A percentile compares a stretch with the other conserved stretches of the same genome.
Conservation (phyloP, 2,113 vertebrate genomes). For the Azemiops feae region DNA sequence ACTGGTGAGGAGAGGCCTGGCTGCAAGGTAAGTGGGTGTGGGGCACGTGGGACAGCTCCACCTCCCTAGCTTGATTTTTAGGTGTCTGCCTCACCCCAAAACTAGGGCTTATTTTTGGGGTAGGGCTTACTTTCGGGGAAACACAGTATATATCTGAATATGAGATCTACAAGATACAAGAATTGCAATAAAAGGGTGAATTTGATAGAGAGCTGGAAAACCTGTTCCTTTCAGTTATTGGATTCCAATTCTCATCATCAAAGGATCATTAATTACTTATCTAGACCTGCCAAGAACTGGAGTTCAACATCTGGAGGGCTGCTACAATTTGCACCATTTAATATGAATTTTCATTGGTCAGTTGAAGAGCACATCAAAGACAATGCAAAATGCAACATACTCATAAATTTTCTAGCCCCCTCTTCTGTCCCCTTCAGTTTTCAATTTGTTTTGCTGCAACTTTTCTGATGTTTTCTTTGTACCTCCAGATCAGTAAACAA, state of each 20-base stretch:
- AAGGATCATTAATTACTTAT: neutral
- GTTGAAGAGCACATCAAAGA: neutral
- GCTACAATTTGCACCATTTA: neutral
- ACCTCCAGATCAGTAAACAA: neutral
- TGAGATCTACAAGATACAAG: neutral
- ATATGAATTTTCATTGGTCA: neutral
- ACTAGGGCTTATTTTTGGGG: too few species aligned
- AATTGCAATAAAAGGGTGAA: neutral
- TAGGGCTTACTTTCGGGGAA: too few species aligned
- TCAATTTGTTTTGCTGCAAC: slow-evolving; percentile 24
- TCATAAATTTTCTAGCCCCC: slow-evolving; percentile 15
- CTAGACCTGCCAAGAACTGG: neutral
- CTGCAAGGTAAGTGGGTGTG: too few species aligned
- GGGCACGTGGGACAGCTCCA: too few species aligned
- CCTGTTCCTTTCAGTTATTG: neutral
- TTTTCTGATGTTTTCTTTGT: slow-evolving; percentile 29
- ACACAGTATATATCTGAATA: neutral
- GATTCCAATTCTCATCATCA: too few species aligned
- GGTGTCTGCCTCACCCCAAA: too few species aligned
- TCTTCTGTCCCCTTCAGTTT: neutral
- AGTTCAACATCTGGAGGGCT: neutral
- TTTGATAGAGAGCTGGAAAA: neutral
- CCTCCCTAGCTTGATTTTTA: too few species aligned
- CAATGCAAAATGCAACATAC: neutral
- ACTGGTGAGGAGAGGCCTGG: too few species aligned